Base-by-base conservation (phyloP, 2,888 invertebrate genomes). In the Pyrgus malvae region DNA sequence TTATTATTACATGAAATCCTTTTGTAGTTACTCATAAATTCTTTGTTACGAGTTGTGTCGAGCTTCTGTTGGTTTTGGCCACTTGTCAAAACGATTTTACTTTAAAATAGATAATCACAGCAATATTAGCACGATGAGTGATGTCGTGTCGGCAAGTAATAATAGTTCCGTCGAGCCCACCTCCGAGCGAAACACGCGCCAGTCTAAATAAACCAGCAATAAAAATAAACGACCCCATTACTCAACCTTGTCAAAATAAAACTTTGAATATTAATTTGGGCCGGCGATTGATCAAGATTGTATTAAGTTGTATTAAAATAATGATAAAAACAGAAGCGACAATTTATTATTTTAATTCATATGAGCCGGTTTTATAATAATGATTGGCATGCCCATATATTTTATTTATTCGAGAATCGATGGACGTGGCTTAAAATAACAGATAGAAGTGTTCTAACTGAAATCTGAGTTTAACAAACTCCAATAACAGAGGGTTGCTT, bases 191-290 rank as follows among this genome's bases (percentile, higher is more conserved):
- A 80, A 59, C 75, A 78, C 78, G 81, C 76, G 76, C 77, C 76
- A 73, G 79, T 82, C 73, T 76, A 81, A 85, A 87, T 84, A 85
- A 82, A 83, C 78, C 76, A 76, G 78, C 78, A 79, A 85, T 86
- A 84, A 87, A 88, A 86, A 86, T 89, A 89, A 89, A 88, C 83
- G 84, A 76, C 72, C 76, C 76, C 83, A 88, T 88, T 87, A 85
- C 81, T 89, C 87, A 88, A 80, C 83, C 74, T 69, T 86, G 89
- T 88, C 88, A 87, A 85, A 89, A 88, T 84, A 87, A 80, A 80
- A 80, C 76, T 72, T 72, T 68, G 72, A 79, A 78, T 79, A 78
- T 82, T 78, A 80, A 81, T 77, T 74, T 69, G 60, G 62, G 59
- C 62, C 68, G 70, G 70, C 69, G 65, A 65, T 70, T 60, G 63